Percentiles rank a stretch among this genome's conserved stretches.
These are phyloP conservation scores for Aspidiotus rigidus DNA, from an alignment of 2,888 invertebrate species.

Conservation along the genomic window DNA sequence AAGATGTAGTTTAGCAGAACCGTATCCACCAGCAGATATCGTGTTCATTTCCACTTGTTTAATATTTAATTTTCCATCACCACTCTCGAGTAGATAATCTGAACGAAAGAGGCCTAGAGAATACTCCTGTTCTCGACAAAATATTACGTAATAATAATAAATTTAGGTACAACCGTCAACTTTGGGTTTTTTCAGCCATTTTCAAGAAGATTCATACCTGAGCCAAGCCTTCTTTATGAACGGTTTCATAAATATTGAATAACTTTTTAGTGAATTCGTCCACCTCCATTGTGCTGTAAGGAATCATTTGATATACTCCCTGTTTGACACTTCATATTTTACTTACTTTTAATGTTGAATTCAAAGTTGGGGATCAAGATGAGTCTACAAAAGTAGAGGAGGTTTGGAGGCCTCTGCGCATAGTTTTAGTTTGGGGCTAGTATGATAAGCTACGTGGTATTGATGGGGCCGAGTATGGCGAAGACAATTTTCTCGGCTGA, in stretches of 20 bases:
- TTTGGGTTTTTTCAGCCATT: neutral
- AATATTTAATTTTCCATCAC: constrained; percentile 51
- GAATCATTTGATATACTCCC: too few relatives aligned
- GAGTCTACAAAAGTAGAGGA: too few relatives aligned
- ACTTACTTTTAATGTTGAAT: too few relatives aligned
- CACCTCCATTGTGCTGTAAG: constrained; percentile 63
- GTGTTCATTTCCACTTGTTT: constrained; percentile 98
- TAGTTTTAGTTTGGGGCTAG: too few relatives aligned
- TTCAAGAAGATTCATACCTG: constrained; percentile 54
- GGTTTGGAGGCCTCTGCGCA: too few relatives aligned
- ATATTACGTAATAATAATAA: neutral
- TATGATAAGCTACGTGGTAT: too few relatives aligned
- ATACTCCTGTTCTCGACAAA: constrained; percentile 48
- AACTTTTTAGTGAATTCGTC: constrained; percentile 79
- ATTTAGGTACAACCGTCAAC: neutral
- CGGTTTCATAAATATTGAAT: constrained; percentile 73
- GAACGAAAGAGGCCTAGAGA: constrained; percentile 81
- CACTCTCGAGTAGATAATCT: constrained; percentile 74
- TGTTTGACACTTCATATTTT: too few relatives aligned
- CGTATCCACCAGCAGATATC: constrained; percentile 86
- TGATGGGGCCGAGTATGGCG: too few relatives aligned
- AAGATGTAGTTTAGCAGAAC: constrained; percentile 34
- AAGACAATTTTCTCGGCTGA: too few relatives aligned
- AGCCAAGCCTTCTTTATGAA: constrained; percentile 63
- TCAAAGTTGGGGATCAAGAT: too few relatives aligned